Evolutionary conservation across 2,797 vertebrate genomes (phyloP), one percentile per base, ranked within the genome.

Genomic region (Melanotaenia pygmaea): DNA sequence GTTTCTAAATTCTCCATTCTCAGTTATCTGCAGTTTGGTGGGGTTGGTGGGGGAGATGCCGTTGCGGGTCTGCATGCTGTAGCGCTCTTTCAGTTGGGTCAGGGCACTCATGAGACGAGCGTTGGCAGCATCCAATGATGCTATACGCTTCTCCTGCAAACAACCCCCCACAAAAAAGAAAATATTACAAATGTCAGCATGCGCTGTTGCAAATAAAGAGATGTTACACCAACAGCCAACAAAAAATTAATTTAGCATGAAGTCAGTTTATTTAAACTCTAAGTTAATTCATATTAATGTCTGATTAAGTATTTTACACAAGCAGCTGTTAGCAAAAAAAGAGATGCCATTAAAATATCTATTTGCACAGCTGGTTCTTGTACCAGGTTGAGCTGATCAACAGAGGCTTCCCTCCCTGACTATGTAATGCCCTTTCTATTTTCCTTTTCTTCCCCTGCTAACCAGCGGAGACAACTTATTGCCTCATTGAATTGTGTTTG

Each of bases 11-110:
- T 99, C 98, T 86, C 97, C 98, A 86, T 99, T 99, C 87, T 99
- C 97, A 0, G 98, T 98, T 79, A 98, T 98, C 95, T 98, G 97
- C 90, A 98, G 96, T 90, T 99, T 98, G 94, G 96, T 97, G 92
- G 97, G 96, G 94, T 98, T 98, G 95, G 97, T 99, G 90, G 98
- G 98, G 74, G 98, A 99, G 94, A 99, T 96, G 93, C 98, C 98
- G 84, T 99, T 99, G 92, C 97, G 97, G 7, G 83, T 97, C 94
- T 98, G 98, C 94, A 98, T 96, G 96, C 97, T 99, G 96, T 99
- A 99, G 92, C 98, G 97, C 94, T 99, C 98, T 96, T 99, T 99
- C 85, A 99, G 96, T 94, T 99, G 98, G 0, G 96, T 97, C 77
- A 99, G 95, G 40, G 98, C 98, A 26, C 97, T 98, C 98, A 99